Evolutionary conservation across 2,113 vertebrate species (phyloP), one percentile per base, ranked within the genome.

Genomic region (Mellivora capensis): DNA sequence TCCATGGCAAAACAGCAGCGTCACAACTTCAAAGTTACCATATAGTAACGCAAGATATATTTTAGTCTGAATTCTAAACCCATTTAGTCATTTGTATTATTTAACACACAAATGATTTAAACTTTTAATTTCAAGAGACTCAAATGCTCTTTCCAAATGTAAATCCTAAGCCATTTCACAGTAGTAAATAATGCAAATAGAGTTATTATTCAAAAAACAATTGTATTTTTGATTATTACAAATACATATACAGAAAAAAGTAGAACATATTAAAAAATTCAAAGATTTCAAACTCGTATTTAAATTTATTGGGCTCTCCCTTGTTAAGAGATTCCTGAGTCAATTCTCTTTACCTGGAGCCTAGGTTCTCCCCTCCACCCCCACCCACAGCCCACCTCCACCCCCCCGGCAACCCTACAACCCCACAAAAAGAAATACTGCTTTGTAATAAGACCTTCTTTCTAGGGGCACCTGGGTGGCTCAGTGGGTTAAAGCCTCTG

Each of bases 41-140:
- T 25, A 54, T 6, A 76, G 80, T 21, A 59, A 34, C 20, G 11
- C 23, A 91, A 59, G 14, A 54, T 84, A 18, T 49, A 69, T 52
- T 92, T 90, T 37, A 89, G 34, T 62, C 12, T 87, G 59, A 82
- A 57, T 94, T 89, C 34, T 84, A 95, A 96, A 80, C 37, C 12
- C 12, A 72, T 86, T 90, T 76, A 37, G 67, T 87, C 29, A 94
- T 92, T 97, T 96, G 84, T 92, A n/a, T 39, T 87, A 91, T 47
- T 67, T 81, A 81, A 80, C 23, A 21, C 14, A 82, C 14, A 67
- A 85, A 80, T 81, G 39, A 97, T 91, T 93, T 86, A 93, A 87
- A 23, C 44, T 92, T 97, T 97, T 83, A 80, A 84, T 74, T 97
- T 97, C 82, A 52, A 91, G 31, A 90, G 5, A 71, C 72, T 49